Base-by-base conservation (phyloP, 2,113 vertebrate genomes). In the Ammodramus savannarum region DNA sequence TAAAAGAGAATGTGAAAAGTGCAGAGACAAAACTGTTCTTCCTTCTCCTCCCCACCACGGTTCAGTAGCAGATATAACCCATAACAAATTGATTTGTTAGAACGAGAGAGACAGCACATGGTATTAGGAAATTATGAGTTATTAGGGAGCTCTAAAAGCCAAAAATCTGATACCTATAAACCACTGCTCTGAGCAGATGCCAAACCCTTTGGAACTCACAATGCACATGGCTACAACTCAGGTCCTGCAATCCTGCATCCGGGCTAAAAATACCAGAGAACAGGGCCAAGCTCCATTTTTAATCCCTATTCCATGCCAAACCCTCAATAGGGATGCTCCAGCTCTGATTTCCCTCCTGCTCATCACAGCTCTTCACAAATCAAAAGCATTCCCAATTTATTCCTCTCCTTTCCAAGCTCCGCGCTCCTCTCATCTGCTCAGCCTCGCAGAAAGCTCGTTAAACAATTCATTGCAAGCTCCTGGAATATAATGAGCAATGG, bases 111-210 rank as follows among this genome's bases (percentile, higher is more conserved):
- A 68, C 83, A 84, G 48, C 80, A 78, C 77, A 79, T 3, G 10
- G 73, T 22, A 75, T 65, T 85, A 85, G 67, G 77, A 89, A 95
- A 93, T 94, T 87, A 95, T 29, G 44, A 91, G 90, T 93, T 89
- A 96, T 89, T 95, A 90, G 93, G 54, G 54, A 72, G 66, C 44
- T 84, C 79, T 72, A 75, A 65, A 78, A 75, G 61, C 52, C 77
- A 75, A 72, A 95, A 81, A 75, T 75, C 7, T 66, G 74, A 63
- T 78, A 81, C 57, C 89, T 87, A 51, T 57, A 90, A 93, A 92
- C 31, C 54, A 91, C 0, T 1, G 25, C 80, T 74, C 36, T n/a
- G 79, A 67, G 52, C 7, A 32, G 48, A 21, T 2, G 27, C 14
- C 38, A 76, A 52, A 46, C 14, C 26, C 51, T 48, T 23, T 32